These are phyloP conservation scores for Hippolais icterina DNA, from an alignment of 2,113 vertebrate species.

Conservation along the genomic window DNA sequence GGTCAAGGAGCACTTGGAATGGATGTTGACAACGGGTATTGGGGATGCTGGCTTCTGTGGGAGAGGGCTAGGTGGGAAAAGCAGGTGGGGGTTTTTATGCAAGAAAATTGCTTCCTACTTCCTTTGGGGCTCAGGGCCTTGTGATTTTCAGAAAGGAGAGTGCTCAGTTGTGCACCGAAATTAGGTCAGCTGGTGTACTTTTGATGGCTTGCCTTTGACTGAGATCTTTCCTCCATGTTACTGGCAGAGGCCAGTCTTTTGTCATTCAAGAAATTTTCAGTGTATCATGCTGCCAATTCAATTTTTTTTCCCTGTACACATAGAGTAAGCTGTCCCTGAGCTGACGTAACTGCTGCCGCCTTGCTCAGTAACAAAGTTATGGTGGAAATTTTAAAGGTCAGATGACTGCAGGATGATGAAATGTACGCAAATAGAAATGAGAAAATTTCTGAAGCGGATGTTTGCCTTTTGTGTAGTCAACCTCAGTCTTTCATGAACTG, in stretches of 20 bases:
- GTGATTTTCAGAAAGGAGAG: neutral
- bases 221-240: neutral
- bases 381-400: neutral
- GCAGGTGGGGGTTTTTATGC: neutral
- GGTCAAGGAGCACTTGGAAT: neutral
- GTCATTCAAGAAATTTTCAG: neutral
- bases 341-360: neutral
- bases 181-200: neutral
- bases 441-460: neutral
- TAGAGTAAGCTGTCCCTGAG: neutral
- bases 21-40: fast-evolving
- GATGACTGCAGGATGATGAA: neutral
- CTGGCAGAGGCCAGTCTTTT: neutral
- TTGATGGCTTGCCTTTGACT: neutral
- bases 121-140: neutral
- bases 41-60: neutral
- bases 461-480: fast-evolving
- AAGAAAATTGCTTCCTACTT: neutral
- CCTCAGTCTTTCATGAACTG: neutral
- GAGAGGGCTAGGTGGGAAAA: neutral
- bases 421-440: neutral
- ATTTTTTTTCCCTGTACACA: fast-evolving
- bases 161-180: neutral
- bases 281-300: neutral
- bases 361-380: neutral